A percentile compares a stretch with the other conserved stretches of the same genome.
These are phyloP conservation scores for Papilio helenus DNA, from an alignment of 1,140 invertebrate species.

Conservation along the genomic window DNA sequence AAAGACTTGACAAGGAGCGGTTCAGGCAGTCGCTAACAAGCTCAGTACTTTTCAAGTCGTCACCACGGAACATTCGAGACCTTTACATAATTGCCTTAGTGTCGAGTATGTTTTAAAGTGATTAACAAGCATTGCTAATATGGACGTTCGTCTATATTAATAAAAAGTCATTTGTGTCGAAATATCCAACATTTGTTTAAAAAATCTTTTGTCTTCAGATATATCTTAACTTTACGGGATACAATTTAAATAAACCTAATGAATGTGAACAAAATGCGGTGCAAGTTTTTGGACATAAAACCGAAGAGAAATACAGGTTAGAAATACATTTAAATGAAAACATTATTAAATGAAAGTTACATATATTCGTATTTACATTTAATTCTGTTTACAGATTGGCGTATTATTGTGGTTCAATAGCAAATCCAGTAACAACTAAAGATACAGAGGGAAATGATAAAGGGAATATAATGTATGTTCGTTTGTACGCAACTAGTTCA, in stretches of 20 bases:
- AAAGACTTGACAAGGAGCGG: too few relatives aligned
- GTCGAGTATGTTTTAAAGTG: too few relatives aligned
- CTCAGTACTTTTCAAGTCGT: too few relatives aligned
- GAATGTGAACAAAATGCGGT: conserved; percentile 74
- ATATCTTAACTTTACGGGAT: conserved; percentile 70
- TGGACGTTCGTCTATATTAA: too few relatives aligned
- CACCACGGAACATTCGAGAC: too few relatives aligned
- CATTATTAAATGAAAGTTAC: background rate
- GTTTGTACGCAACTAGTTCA: conserved; percentile 57
- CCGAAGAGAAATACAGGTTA: conserved; percentile 65
- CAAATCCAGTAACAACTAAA: conserved; percentile 66
- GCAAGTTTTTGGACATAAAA: conserved; percentile 66
- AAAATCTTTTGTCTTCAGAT: conserved; percentile 57
- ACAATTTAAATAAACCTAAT: conserved; percentile 59
- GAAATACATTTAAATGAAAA: conserved; percentile 3
- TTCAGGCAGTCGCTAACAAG: too few relatives aligned
- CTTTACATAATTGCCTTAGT: too few relatives aligned
- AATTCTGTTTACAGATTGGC: conserved; percentile 54
- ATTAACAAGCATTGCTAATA: too few relatives aligned
- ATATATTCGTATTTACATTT: background rate
- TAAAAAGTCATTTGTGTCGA: too few relatives aligned
- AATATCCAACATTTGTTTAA: too few relatives aligned
- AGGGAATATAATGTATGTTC: conserved; percentile 67
- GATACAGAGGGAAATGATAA: conserved; percentile 49
- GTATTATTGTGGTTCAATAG: conserved; percentile 70